A percentile compares a stretch with the other conserved stretches of the same genome.
Evolutionary conservation across 2,888 invertebrate species (phyloP).

Genomic region (Rhyacophila evoluta): DNA sequence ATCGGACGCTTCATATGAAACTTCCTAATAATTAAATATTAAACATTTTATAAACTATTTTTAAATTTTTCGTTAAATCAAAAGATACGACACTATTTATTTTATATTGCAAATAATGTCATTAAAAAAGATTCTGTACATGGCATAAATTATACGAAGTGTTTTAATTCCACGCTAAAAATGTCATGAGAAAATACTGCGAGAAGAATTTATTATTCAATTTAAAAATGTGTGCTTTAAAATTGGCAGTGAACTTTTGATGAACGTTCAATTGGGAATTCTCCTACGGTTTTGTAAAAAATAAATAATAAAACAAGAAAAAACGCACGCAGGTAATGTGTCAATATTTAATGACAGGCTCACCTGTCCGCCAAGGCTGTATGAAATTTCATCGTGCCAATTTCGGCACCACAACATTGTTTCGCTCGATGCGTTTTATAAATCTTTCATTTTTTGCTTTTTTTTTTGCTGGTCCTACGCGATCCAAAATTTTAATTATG

Average conservation of each 20-base stretch:
- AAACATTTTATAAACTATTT: no score
- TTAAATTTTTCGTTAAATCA: no score
- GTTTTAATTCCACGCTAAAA: no score
- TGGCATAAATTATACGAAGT: no score
- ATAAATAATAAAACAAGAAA: not conserved
- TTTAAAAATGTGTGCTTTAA: not conserved
- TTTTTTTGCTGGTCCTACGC: slow-evolving; percentile 30
- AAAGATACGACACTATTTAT: no score
- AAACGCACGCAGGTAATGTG: slow-evolving; percentile 31
- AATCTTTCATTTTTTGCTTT: slow-evolving; percentile 12
- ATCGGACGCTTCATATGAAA: no score
- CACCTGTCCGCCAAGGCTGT: slow-evolving; percentile 42
- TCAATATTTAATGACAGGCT: slow-evolving; percentile 39
- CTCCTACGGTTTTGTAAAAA: not conserved
- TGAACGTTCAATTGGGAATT: not conserved
- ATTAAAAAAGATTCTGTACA: no score
- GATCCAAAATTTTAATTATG: slow-evolving; percentile 43
- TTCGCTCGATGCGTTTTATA: not conserved
- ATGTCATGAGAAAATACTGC: not conserved
- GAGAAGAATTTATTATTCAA: not conserved
- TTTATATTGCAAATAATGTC: no score
- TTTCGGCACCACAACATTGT: not conserved
- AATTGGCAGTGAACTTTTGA: not conserved
- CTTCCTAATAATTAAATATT: no score
- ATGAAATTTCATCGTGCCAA: slow-evolving; percentile 41